These are phyloP conservation scores for Pipistrellus nathusii DNA, from an alignment of 2,797 vertebrate species.

Conservation along the genomic window DNA sequence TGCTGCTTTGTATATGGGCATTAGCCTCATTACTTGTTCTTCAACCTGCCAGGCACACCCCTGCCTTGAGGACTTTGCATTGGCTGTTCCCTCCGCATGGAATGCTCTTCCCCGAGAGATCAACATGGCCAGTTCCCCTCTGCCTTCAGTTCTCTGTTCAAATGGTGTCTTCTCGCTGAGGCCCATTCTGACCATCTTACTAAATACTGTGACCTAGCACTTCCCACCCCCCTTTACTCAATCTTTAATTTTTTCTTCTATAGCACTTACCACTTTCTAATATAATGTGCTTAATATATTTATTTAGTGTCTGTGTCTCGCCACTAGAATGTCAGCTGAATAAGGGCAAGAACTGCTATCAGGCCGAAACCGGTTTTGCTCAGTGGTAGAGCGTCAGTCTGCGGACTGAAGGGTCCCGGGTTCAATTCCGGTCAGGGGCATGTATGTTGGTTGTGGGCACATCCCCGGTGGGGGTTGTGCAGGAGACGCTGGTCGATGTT, in stretches of 20 bases:
- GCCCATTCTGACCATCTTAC: neutral
- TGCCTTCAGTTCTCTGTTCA: constrained; percentile 5
- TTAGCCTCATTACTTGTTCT: neutral
- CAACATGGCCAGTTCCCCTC: neutral
- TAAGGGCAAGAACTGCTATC: neutral
- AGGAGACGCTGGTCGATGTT: too few species aligned
- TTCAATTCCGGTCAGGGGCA: too few species aligned
- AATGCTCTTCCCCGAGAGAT: neutral
- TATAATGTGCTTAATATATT: neutral
- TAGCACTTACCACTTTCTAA: neutral
- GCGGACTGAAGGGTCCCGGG: too few species aligned
- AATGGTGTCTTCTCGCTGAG: neutral
- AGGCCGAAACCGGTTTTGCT: too few species aligned
- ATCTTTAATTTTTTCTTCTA: neutral
- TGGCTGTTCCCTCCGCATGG: neutral
- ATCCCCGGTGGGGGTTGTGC: too few species aligned
- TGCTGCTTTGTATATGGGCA: neutral
- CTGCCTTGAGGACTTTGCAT: neutral
- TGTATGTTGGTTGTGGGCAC: too few species aligned
- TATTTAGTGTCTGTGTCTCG: neutral
- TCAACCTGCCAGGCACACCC: neutral
- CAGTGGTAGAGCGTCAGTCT: too few species aligned
- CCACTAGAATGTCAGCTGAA: neutral
- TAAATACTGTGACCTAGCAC: neutral
- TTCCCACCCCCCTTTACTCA: neutral